phyloP scores from a whole-genome alignment of 2,888 invertebrate genomes.

The Leptinotarsa haldemani region DNA sequence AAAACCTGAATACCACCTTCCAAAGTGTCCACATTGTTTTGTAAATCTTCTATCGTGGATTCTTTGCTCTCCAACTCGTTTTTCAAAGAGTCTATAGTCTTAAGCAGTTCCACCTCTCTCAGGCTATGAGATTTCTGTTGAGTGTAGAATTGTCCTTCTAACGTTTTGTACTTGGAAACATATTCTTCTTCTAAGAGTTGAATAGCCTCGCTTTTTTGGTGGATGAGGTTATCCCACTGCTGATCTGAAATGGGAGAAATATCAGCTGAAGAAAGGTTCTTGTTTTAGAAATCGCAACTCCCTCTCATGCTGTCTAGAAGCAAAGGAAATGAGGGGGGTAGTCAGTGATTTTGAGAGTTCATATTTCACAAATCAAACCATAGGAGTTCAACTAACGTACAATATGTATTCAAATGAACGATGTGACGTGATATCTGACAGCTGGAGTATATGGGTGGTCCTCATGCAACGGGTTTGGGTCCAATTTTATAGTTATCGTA shows the following conservation, averaged over 20 bases:
- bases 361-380: too few species aligned
- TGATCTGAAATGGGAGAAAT: constrained; percentile 65
- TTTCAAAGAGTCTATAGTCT: constrained; percentile 63
- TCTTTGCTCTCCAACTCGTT: constrained; percentile 62
- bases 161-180: constrained; percentile 65
- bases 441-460: too few species aligned
- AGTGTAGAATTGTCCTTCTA: constrained; percentile 65
- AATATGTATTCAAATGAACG: too few species aligned
- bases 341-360: too few species aligned
- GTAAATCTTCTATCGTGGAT: constrained; percentile 63
- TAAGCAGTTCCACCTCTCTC: constrained; percentile 63
- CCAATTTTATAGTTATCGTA: too few species aligned
- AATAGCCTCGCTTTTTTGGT: constrained; percentile 73
- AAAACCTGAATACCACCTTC: constrained; percentile 66
- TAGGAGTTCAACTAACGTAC: too few species aligned
- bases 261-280: too few species aligned
- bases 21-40: constrained; percentile 64
- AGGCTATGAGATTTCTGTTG: constrained; percentile 63
- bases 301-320: too few species aligned
- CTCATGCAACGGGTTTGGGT: too few species aligned
- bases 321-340: too few species aligned
- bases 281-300: too few species aligned
- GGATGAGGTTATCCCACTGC: constrained; percentile 74
- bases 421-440: too few species aligned
- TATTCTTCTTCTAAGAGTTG: constrained; percentile 73